Base-by-base conservation (phyloP, 2,888 invertebrate genomes). In the Andrena hattorfiana region DNA sequence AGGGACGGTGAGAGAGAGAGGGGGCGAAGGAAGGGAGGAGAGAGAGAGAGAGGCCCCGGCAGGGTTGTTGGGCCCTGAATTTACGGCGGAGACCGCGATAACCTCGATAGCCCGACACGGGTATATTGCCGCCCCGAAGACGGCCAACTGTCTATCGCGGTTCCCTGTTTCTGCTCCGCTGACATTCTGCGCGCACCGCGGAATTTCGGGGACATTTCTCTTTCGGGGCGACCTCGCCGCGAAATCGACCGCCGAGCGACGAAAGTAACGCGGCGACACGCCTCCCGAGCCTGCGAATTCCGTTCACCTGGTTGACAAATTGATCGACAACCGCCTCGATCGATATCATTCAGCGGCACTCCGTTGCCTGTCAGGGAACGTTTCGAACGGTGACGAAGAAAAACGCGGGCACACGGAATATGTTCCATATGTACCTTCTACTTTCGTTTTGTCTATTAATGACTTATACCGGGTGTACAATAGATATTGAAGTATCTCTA, bases 31-130 rank as follows among this genome's bases (percentile, higher is more conserved):
- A 32, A 26, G 4, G 72, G 20, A 35, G 77, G 67, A 54, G 26
- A 42, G 76, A 23, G 67, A n/a, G n/a, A 64, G 56, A 73, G 68
- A 48, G 81, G 42, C 42, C 42, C 42, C 75, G 73, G 76, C 69
- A 71, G 89, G 79, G 84, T 84, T 89, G 90, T 89, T 84, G 85
- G 79, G 67, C 67, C 71, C 76, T 89, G 89, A 90, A 90, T 90
- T 90, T 90, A 90, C 90, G 86, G 69, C 89, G 77, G 32, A 76
- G 83, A 81, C 84, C 73, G 84, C 88, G 91, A 90, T 91, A 90
- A 90, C 88, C 90, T 88, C 87, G 90, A 88, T 88, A 89, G 84
- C 82, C 85, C 85, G 85, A 89, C 88, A 87, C 83, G 83, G 74
- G 77, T 84, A 83, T 84, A 84, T 69, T 64, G 74, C 79, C 71